These are phyloP conservation scores for Lindbergichthys nudifrons DNA, from an alignment of 2,797 vertebrate genomes.

Conservation along the genomic window DNA sequence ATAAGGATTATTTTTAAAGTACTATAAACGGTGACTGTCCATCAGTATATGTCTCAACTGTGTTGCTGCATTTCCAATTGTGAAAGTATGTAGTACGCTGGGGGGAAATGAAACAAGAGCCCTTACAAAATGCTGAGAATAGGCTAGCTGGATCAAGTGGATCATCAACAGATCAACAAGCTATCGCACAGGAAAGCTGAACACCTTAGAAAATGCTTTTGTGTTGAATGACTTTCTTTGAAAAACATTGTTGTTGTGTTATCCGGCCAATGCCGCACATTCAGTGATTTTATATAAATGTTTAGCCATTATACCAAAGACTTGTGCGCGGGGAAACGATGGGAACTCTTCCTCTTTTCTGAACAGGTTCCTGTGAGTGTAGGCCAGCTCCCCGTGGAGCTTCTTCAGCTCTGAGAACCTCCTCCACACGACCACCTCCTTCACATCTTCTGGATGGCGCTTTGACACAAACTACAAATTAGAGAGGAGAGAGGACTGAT, in stretches of 20 bases:
- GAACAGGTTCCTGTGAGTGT: slow-evolving; percentile 93
- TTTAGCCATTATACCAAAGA: slow-evolving; percentile 85
- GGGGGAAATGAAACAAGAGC: slow-evolving; percentile 40
- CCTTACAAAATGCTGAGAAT: neutral
- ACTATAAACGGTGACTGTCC: neutral
- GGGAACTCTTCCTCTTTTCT: slow-evolving; percentile 91
- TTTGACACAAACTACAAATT: slow-evolving; percentile 89
- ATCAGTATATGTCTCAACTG: neutral
- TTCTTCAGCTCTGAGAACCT: slow-evolving; percentile 93
- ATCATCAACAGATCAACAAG: neutral
- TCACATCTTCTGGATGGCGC: slow-evolving; percentile 88
- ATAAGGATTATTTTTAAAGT: neutral
- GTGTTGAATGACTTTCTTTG: neutral
- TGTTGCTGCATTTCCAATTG: neutral
- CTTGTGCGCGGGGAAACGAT: slow-evolving; percentile 87
- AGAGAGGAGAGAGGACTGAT: neutral
- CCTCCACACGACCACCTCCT: slow-evolving; percentile 92
- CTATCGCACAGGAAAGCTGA: neutral
- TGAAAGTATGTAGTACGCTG: neutral
- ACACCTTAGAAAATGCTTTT: neutral
- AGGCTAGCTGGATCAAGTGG: neutral
- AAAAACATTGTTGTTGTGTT: neutral
- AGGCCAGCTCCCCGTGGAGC: slow-evolving; percentile 91
- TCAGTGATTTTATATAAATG: neutral
- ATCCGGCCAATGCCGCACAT: neutral